phyloP scores from a whole-genome alignment of 2,113 vertebrate genomes.

The Pristiophorus japonicus region DNA sequence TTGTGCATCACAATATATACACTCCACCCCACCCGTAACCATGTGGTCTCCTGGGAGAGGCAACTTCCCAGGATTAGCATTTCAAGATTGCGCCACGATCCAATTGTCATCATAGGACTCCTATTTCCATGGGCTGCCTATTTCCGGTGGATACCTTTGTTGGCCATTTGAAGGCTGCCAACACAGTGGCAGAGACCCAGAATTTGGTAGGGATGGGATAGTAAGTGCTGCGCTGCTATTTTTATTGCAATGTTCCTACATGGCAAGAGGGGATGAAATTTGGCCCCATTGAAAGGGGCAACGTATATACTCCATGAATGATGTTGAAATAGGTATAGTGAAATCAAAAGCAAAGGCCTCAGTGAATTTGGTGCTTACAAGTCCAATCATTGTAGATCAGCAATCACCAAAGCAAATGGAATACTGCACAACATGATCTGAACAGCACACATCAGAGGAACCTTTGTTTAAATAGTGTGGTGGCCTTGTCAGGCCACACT shows the following conservation, averaged over 20 bases:
- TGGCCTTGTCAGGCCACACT: neutral
- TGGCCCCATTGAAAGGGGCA: neutral
- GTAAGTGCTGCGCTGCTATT: neutral
- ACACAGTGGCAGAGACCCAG: neutral
- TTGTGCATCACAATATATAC: too few species aligned
- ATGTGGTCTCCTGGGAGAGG: too few species aligned
- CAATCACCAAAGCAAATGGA: neutral
- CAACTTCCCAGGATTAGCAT: too few species aligned
- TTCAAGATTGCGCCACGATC: neutral
- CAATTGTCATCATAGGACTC: neutral
- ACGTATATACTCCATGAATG: neutral
- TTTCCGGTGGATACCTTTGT: neutral
- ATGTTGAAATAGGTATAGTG: neutral
- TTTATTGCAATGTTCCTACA: too few species aligned
- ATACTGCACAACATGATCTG: too few species aligned
- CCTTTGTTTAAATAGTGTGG: neutral
- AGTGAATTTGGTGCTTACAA: too few species aligned
- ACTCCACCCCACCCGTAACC: too few species aligned
- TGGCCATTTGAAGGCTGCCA: neutral
- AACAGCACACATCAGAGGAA: neutral
- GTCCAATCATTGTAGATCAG: neutral
- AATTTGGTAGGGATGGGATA: neutral
- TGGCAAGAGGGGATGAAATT: too few species aligned
- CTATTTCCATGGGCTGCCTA: neutral
- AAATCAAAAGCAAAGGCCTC: neutral